Percentiles rank a stretch among this genome's conserved stretches.
These are phyloP conservation scores for Formica exsecta DNA, from an alignment of 1,140 invertebrate genomes.

Conservation along the genomic window DNA sequence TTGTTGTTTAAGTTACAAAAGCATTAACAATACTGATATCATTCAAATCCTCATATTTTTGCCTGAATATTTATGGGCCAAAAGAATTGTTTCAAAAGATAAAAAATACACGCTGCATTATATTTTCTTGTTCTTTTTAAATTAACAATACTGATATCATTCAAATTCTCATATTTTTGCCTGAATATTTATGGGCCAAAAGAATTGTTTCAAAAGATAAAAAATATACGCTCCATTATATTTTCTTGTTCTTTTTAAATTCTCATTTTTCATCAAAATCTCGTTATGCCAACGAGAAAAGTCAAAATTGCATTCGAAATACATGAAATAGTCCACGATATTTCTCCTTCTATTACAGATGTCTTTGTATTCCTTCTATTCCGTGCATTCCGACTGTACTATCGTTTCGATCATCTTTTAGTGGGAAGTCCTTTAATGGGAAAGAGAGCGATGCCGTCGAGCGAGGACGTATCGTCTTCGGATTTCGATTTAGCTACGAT, in stretches of 20 bases:
- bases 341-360: not conserved
- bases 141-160: not conserved
- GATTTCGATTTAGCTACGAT: slow-evolving; percentile 68
- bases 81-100: slow-evolving; percentile 3
- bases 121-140: slow-evolving; percentile 6
- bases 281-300: slow-evolving; percentile 64
- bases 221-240: not conserved
- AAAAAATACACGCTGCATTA: not conserved
- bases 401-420: slow-evolving; percentile 49
- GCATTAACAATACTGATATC: not conserved
- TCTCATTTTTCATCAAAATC: slow-evolving; percentile 59
- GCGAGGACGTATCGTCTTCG: slow-evolving; percentile 49
- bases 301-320: slow-evolving; percentile 73
- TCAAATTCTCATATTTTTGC: not conserved
- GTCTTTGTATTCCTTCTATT: not conserved
- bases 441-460: slow-evolving; percentile 23
- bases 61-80: not conserved
- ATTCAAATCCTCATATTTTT: not conserved
- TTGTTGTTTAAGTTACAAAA: too few relatives aligned
- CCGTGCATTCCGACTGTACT: not conserved
- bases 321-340: not conserved
- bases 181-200: not conserved
- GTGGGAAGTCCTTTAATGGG: slow-evolving; percentile 1
- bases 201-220: not conserved
- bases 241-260: slow-evolving; percentile 7